These are phyloP conservation scores for Sturmia bella DNA, from an alignment of 2,888 invertebrate genomes.

Conservation along the genomic window DNA sequence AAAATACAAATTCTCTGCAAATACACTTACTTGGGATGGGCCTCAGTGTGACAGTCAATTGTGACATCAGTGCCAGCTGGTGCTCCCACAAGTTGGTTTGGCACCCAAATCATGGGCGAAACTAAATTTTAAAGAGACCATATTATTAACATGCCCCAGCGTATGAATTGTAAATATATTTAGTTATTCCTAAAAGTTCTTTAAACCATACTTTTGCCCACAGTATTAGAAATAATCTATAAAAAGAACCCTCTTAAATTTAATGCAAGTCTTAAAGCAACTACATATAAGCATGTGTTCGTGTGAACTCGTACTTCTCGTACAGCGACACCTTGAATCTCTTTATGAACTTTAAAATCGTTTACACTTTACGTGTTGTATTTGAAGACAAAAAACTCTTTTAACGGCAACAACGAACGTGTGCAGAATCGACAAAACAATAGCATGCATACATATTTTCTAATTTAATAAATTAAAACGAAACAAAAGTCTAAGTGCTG, in stretches of 20 bases:
- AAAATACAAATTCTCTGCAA: constrained; percentile 12
- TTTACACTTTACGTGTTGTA: constrained; percentile 58
- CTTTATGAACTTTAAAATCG: constrained; percentile 48
- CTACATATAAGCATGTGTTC: too few species aligned
- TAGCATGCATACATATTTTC: constrained; percentile 13
- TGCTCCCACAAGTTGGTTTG: constrained; percentile 95
- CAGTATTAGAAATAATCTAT: too few species aligned
- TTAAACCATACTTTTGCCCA: too few species aligned
- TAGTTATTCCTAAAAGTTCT: too few species aligned
- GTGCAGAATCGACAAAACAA: constrained; percentile 34
- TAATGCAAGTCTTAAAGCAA: too few species aligned
- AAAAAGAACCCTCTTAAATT: too few species aligned
- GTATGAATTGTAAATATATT: neutral
- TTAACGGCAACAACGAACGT: constrained; percentile 42
- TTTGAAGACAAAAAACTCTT: constrained; percentile 32
- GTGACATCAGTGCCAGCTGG: constrained; percentile 95
- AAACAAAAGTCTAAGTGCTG: constrained; percentile 32
- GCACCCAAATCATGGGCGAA: constrained; percentile 96
- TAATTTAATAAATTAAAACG: constrained; percentile 52
- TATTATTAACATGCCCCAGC: neutral
- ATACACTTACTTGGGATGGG: constrained; percentile 86
- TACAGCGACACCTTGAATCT: neutral
- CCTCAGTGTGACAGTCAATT: constrained; percentile 96
- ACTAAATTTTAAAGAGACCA: constrained; percentile 83
- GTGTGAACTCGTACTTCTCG: too few species aligned